Percentiles rank a stretch among this genome's conserved stretches.
Evolutionary conservation across 2,888 invertebrate genomes (phyloP).

Genomic region (Agrilus mali): DNA sequence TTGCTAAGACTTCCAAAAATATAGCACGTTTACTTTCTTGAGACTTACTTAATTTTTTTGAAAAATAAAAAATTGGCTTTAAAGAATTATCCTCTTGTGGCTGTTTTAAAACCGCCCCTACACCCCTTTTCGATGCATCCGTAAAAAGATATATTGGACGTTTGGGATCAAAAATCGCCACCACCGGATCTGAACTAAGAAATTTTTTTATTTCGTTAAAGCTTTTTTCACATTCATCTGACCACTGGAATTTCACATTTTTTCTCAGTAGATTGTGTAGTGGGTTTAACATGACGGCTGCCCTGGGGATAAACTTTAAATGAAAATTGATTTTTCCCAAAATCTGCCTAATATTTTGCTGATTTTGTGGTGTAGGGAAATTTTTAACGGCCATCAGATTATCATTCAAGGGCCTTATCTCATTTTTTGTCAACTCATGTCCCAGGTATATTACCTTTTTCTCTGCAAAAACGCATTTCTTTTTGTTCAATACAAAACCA

Average conservation of each 20-base stretch:
- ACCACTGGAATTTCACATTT: constrained; percentile 1
- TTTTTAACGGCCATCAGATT: not conserved
- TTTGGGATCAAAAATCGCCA: constrained; percentile 2
- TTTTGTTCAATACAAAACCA: not conserved
- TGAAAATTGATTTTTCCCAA: not conserved
- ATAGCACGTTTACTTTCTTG: too few relatives aligned
- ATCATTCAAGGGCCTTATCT: not conserved
- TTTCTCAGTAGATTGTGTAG: constrained; percentile 1
- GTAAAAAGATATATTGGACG: constrained; percentile 3
- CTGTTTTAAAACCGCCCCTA: too few relatives aligned
- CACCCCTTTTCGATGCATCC: not conserved
- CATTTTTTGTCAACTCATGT: not conserved
- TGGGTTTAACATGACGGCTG: too few relatives aligned
- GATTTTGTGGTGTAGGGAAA: not conserved
- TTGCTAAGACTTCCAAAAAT: too few relatives aligned
- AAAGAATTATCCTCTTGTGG: too few relatives aligned
- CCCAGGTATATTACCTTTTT: not conserved
- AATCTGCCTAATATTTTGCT: not conserved
- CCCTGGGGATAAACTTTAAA: not conserved
- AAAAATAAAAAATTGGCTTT: constrained; percentile 1
- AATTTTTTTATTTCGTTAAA: constrained; percentile 1
- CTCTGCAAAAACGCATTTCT: not conserved
- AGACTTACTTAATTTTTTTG: not conserved
- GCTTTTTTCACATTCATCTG: not conserved
- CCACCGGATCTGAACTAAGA: constrained; percentile 3